Evolutionary conservation across 2,113 vertebrate genomes (phyloP).

Genomic region (Vidua macroura): DNA sequence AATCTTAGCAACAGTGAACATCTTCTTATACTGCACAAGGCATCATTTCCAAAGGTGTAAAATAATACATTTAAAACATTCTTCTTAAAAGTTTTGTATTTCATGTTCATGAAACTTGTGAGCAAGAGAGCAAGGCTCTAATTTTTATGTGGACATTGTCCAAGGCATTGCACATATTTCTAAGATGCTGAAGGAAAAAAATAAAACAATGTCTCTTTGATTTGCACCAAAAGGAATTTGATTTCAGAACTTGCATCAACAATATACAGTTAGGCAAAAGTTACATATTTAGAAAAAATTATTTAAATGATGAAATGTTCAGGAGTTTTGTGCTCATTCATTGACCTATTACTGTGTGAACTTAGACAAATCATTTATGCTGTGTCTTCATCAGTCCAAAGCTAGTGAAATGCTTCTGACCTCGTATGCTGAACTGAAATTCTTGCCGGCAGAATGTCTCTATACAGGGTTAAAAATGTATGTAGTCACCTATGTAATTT

Average conservation of each 20-base stretch:
- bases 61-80: not conserved
- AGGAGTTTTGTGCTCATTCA: not conserved
- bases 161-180: not conserved
- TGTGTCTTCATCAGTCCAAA: not conserved
- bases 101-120: not conserved
- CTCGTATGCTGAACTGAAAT: not conserved
- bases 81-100: not conserved
- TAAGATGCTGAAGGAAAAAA: not conserved
- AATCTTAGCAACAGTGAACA: accelerated
- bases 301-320: not conserved
- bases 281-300: not conserved
- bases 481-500: not conserved
- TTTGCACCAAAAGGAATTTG: not conserved
- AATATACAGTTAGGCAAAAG: not conserved
- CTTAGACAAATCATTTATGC: not conserved
- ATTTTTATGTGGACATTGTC: not conserved
- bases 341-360: not conserved
- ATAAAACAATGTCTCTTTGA: not conserved
- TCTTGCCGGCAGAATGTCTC: not conserved
- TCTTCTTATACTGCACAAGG: not conserved
- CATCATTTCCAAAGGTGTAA: not conserved
- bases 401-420: not conserved
- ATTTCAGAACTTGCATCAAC: not conserved
- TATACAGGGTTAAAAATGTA: not conserved
- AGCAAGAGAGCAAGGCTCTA: accelerated